phyloP scores from a whole-genome alignment of 2,797 vertebrate species.

The Synaphobranchus kaupii region DNA sequence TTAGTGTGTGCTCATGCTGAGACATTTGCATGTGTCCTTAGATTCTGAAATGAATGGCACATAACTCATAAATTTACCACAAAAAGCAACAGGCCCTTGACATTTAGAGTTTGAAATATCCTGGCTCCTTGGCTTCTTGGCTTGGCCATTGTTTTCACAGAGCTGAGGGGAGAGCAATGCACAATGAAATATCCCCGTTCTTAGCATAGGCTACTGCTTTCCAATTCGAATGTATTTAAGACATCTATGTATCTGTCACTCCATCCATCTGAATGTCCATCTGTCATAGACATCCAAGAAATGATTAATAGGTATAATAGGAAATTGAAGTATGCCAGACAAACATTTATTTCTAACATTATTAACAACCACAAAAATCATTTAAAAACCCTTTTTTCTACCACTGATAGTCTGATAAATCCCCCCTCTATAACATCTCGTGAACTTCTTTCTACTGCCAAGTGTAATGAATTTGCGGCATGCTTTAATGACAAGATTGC shows the following conservation, averaged over 20 bases:
- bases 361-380: no score
- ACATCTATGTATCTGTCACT: background rate
- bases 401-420: no score
- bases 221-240: background rate
- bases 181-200: background rate
- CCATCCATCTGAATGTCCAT: background rate
- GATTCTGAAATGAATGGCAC: background rate
- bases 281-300: background rate
- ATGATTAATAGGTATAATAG: no score
- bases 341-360: no score
- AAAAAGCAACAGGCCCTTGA: background rate
- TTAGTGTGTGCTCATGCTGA: background rate
- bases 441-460: no score
- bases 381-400: no score
- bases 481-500: no score
- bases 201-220: background rate
- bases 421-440: no score
- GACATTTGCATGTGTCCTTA: background rate
- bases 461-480: no score
- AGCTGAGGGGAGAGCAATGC: background rate
- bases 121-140: background rate
- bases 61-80: background rate
- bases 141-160: background rate
- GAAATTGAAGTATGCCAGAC: no score
- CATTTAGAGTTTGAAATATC: background rate